These are phyloP conservation scores for Campylomormyrus numenius DNA, from an alignment of 2,113 vertebrate genomes.

Conservation along the genomic window DNA sequence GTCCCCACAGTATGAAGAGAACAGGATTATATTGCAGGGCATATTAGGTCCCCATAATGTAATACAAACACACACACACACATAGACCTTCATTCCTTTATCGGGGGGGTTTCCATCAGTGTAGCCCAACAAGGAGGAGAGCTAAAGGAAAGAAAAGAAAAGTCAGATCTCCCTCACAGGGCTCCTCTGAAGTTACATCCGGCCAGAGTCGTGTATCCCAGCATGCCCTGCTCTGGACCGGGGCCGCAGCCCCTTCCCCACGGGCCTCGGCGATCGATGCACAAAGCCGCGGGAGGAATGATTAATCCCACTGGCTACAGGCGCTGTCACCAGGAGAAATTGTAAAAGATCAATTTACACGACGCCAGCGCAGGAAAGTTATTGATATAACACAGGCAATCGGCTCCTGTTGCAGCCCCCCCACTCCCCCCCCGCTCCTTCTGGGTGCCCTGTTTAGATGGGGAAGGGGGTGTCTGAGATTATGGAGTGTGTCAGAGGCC, in stretches of 20 bases:
- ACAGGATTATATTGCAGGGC: no score
- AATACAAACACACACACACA: neutral
- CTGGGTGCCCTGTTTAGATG: neutral
- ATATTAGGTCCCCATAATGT: no score
- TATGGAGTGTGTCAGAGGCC: neutral
- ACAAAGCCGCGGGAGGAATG: slow-evolving; percentile 74
- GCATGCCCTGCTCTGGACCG: slow-evolving; percentile 57
- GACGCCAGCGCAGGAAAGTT: slow-evolving; percentile 74
- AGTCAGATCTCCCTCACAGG: neutral
- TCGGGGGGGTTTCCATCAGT: neutral
- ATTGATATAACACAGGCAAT: slow-evolving; percentile 79
- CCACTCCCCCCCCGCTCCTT: neutral
- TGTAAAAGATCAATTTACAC: slow-evolving; percentile 94
- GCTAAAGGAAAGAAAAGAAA: neutral
- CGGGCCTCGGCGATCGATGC: slow-evolving; percentile 79
- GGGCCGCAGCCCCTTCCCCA: slow-evolving; percentile 70
- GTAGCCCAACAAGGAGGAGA: neutral
- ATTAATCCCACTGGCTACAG: slow-evolving; percentile 86
- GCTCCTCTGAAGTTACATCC: neutral
- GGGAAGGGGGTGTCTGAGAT: neutral
- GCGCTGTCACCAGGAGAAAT: slow-evolving; percentile 83
- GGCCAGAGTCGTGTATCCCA: slow-evolving; percentile 63
- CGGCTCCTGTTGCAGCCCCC: slow-evolving; percentile 58
- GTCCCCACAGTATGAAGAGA: no score
- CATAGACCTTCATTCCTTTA: neutral